A percentile compares a stretch with the other conserved stretches of the same genome.
These are phyloP conservation scores for Gallinago undulata DNA, from an alignment of 2,113 vertebrate species.

Conservation along the genomic window DNA sequence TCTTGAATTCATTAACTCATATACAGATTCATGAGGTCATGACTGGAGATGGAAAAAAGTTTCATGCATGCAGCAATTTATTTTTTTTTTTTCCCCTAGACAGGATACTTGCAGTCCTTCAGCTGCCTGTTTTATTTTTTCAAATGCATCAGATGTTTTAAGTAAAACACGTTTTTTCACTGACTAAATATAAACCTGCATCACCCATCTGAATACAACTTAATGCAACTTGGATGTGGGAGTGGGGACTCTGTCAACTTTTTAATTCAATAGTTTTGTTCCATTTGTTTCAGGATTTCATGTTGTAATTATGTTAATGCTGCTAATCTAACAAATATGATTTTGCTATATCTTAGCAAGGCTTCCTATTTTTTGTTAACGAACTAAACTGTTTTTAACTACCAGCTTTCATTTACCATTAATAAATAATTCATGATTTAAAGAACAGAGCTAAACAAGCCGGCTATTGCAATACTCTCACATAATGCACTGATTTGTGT, in stretches of 20 bases:
- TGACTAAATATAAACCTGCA: not conserved
- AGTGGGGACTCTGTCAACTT: not conserved
- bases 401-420: not conserved
- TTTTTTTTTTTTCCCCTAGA: not conserved
- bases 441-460: not conserved
- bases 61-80: not conserved
- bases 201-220: not conserved
- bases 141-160: not conserved
- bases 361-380: not conserved
- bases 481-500: not conserved
- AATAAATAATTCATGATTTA: not conserved
- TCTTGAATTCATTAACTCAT: fast-evolving
- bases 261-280: not conserved
- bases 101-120: not conserved
- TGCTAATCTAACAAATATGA: not conserved
- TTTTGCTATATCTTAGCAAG: not conserved
- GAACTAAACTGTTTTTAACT: not conserved
- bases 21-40: not conserved
- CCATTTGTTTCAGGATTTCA: not conserved
- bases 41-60: not conserved
- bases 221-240: not conserved
- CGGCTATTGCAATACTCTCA: not conserved
- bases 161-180: not conserved
- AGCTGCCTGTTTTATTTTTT: not conserved
- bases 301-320: not conserved